Conservation (phyloP, 1,140 invertebrate genomes). For the Papilio polyxenes region DNA sequence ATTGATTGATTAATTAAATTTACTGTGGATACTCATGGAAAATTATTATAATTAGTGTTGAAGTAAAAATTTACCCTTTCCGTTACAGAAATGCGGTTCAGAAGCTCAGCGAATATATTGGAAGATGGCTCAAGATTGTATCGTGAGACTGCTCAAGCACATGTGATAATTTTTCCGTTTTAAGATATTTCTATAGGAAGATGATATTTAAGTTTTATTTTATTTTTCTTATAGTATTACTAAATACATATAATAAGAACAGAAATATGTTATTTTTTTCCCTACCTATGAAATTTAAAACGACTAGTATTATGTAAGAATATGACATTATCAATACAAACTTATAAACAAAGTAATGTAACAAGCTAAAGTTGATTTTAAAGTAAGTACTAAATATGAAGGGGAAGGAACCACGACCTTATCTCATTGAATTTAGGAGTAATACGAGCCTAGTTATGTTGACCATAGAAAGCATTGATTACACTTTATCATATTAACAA, state of each 20-base stretch:
- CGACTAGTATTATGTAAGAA: too few relatives aligned
- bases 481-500: too few relatives aligned
- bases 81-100: slow-evolving; percentile 63
- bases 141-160: slow-evolving; percentile 44
- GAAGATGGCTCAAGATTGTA: slow-evolving; percentile 62
- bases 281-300: neutral
- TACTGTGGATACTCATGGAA: neutral
- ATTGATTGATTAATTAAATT: too few relatives aligned
- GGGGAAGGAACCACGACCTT: too few relatives aligned
- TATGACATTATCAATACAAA: too few relatives aligned
- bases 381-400: too few relatives aligned
- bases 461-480: too few relatives aligned
- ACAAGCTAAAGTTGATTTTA: too few relatives aligned
- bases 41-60: neutral
- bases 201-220: neutral
- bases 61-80: slow-evolving; percentile 42
- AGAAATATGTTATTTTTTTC: neutral
- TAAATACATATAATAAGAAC: neutral
- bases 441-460: too few relatives aligned
- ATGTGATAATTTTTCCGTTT: slow-evolving; percentile 5
- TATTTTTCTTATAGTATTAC: neutral
- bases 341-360: too few relatives aligned
- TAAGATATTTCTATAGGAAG: neutral
- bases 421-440: too few relatives aligned
- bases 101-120: slow-evolving; percentile 55